Evolutionary conservation across 1,140 invertebrate genomes (phyloP).

Genomic region (Leucophenga varia): DNA sequence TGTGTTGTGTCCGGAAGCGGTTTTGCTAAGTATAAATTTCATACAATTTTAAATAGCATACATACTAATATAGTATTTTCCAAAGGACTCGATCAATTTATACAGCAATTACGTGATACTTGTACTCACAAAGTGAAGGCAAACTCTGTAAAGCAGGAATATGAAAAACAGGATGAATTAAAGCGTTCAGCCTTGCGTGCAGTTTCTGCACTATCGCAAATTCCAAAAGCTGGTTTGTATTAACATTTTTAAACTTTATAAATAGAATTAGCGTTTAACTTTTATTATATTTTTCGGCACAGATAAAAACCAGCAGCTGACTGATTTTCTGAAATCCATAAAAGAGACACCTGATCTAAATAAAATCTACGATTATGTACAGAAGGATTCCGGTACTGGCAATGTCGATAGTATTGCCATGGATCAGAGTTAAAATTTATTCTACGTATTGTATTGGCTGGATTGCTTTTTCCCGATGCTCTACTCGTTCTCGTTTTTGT

Average conservation of each 20-base stretch:
- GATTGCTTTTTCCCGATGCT: too few species aligned
- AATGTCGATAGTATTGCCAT: slow-evolving; percentile 17
- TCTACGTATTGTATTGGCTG: too few species aligned
- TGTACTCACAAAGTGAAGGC: slow-evolving; percentile 96
- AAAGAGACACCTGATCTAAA: slow-evolving; percentile 79
- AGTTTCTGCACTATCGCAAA: slow-evolving; percentile 79
- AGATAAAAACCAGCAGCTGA: slow-evolving; percentile 92
- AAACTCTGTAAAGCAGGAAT: slow-evolving; percentile 97
- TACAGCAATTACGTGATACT: slow-evolving; percentile 88
- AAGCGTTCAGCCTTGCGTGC: slow-evolving; percentile 88
- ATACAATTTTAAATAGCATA: neutral
- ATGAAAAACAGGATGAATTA: slow-evolving; percentile 96
- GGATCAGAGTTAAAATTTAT: slow-evolving; percentile 35
- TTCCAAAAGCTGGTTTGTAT: slow-evolving; percentile 83
- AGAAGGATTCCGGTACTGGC: slow-evolving; percentile 68
- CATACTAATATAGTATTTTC: slow-evolving; percentile 2
- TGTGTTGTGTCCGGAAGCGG: slow-evolving; percentile 85
- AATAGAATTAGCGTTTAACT: too few species aligned
- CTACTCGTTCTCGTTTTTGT: too few species aligned
- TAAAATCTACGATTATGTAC: slow-evolving; percentile 83
- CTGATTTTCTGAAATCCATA: slow-evolving; percentile 86
- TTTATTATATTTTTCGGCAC: slow-evolving; percentile 57
- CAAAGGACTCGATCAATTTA: slow-evolving; percentile 84
- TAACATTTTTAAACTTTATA: too few species aligned
- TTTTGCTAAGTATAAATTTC: slow-evolving; percentile 72